Evolutionary conservation across 2,113 vertebrate species (phyloP), one percentile per base, ranked within the genome.

Genomic region (Pipa parva): DNA sequence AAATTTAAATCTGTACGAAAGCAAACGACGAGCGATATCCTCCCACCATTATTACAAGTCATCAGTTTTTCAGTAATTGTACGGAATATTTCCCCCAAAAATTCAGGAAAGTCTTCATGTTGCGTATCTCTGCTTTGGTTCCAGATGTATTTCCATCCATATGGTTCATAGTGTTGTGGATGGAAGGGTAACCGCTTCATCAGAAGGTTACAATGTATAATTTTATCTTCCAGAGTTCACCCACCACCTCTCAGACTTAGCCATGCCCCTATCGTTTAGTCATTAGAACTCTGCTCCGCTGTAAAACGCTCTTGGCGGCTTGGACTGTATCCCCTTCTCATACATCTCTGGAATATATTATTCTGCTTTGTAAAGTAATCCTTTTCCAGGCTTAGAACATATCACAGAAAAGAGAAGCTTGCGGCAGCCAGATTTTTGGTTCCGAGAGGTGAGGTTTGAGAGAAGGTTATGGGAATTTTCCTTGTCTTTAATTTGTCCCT

Each of bases 391-490:
- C 21, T 49, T 49, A 13, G 7, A 49, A 49, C 46, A 22, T 22
- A 20, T 15, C 18, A 7, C 18, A 46, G 39, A 59, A 21, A 36
- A 59, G 50, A 42, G 20, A 5, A 9, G 13, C n/a, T 11, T 45
- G 20, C 17, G 52, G 10, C 20, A 36, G 55, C n/a, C 11, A 25
- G 5, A 42, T 42, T 48, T n/a, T 26, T 15, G 22, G 56, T 59
- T 68, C 59, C 37, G 22, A 51, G 65, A 59, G 65, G 39, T 46
- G 20, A 36, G 29, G 46, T 37, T 42, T n/a, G 17, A 49, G 15
- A 48, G 42, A 42, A 67, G 42, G 20, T 37, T 49, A 50, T 52
- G 56, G 48, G 66, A 61, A 69, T 57, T 60, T 69, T 33, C 28
- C 59, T 59, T 39, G 31, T 20, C 26, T 39, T 33, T 52, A 42